phyloP scores from a whole-genome alignment of 2,797 vertebrate genomes.

The Macropus fuliginosus region DNA sequence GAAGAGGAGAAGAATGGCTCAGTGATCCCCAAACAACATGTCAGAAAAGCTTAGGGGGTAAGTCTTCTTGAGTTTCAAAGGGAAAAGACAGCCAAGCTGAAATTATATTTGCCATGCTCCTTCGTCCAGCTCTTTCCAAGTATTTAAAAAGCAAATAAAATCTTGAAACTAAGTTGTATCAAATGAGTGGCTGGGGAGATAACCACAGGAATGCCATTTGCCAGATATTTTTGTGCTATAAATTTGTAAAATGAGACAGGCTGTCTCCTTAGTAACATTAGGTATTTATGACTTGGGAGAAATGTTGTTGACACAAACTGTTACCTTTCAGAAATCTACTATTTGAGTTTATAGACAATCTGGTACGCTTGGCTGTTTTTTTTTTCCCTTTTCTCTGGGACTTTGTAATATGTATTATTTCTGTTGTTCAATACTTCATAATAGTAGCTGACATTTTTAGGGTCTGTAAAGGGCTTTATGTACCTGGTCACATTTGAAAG shows the following conservation, averaged over 20 bases:
- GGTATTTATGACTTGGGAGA: not conserved
- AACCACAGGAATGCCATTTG: constrained; percentile 2
- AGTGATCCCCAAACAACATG: not conserved
- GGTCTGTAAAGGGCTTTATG: not conserved
- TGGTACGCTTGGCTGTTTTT: not conserved
- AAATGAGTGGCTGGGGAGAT: not conserved
- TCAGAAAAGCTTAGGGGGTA: not conserved
- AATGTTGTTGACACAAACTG: not conserved
- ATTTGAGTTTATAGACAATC: not conserved
- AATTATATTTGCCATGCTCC: not conserved
- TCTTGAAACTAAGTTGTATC: not conserved
- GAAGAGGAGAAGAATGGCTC: not conserved
- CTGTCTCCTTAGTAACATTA: not conserved
- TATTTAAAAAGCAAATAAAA: not conserved
- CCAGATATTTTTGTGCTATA: not conserved
- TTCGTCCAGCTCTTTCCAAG: not conserved
- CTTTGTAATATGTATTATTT: not conserved
- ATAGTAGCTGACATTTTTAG: not conserved
- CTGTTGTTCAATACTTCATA: not conserved
- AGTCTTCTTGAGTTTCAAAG: not conserved
- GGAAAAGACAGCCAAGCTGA: constrained; percentile 13
- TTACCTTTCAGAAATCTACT: not conserved
- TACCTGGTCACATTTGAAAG: not conserved
- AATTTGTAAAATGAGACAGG: not conserved
- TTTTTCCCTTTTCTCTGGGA: not conserved